Percentiles rank a stretch among this genome's conserved stretches.
Conservation (phyloP, 2,797 vertebrate genomes). For the Peromyscus eremicus region DNA sequence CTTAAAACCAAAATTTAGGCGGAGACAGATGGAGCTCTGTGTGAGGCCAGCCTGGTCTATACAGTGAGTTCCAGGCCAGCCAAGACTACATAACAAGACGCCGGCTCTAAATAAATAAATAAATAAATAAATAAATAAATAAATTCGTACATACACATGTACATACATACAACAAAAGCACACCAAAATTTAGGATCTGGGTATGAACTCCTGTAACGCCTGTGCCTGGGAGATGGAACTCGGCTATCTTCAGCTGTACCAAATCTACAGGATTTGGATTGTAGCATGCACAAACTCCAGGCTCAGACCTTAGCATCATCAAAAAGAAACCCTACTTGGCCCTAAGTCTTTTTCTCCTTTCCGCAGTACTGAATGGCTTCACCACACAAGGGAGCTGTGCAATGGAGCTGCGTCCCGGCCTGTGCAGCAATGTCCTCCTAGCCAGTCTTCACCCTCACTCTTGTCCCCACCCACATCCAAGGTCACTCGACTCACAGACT, state of each 20-base stretch:
- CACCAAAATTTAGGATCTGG: not conserved
- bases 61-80: not conserved
- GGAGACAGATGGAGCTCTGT: not conserved
- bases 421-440: not conserved
- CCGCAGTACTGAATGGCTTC: not conserved
- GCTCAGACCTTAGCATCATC: not conserved
- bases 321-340: conserved; percentile 10
- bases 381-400: not conserved
- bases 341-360: not conserved
- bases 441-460: not conserved
- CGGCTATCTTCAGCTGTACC: not conserved
- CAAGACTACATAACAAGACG: not conserved
- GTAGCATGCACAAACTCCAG: not conserved
- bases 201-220: not conserved
- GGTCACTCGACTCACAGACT: not conserved
- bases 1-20: not conserved
- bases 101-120: not conserved
- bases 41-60: not conserved
- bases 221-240: not conserved
- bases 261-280: not conserved
- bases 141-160: not conserved
- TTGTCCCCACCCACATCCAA: not conserved
- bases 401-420: not conserved
- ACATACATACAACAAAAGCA: not conserved
- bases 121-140: too few species aligned